Base-by-base conservation (phyloP, 2,888 invertebrate genomes). In the Sacculina carcini region DNA sequence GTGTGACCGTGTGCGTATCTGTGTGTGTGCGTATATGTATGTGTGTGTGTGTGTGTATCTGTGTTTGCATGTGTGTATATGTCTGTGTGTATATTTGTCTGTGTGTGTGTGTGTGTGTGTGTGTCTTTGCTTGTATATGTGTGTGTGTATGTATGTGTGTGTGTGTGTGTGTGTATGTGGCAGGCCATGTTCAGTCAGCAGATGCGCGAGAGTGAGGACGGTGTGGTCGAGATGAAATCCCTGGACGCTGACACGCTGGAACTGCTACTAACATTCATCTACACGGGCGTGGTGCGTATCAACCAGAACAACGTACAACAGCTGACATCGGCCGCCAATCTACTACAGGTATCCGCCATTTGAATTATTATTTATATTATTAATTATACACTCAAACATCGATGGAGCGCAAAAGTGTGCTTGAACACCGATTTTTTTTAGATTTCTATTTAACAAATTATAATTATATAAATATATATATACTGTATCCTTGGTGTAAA, bases 211-310 rank as follows among this genome's bases (percentile, higher is more conserved):
- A 65, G 66, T 31, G 62, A 65, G 54, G 64, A 66, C 57, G 61
- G 62, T 39, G 61, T 61, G 48, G 65, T 69, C 14, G 59, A 60
- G 10, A 59, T 69, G 23, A 66, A 65, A 55, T 67, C 65, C 6
- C 62, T 69, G 12, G 67, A 68, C 51, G 60, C 65, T 5, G 59
- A 60, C 10, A 66, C 65, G 60, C 61, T 69, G 51, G 58, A 60
- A 36, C 59, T 65, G 24, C 58, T 69, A 16, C 57, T 69, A 16
- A 64, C 67, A 52, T 69, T 65, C 60, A 67, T 67, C 3, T 69
- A 69, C 58, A 66, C 68, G 10, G 60, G 64, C 47, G 57, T 60
- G 28, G 58, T 66, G 16, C 60, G 58, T 31, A 67, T 69, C 40
- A 67, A 63, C 10, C 61, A 64, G 53, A 57, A 54, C 36, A 68